These are phyloP conservation scores for Mactra quadrangularis DNA, from an alignment of 1,140 invertebrate genomes.

Conservation along the genomic window DNA sequence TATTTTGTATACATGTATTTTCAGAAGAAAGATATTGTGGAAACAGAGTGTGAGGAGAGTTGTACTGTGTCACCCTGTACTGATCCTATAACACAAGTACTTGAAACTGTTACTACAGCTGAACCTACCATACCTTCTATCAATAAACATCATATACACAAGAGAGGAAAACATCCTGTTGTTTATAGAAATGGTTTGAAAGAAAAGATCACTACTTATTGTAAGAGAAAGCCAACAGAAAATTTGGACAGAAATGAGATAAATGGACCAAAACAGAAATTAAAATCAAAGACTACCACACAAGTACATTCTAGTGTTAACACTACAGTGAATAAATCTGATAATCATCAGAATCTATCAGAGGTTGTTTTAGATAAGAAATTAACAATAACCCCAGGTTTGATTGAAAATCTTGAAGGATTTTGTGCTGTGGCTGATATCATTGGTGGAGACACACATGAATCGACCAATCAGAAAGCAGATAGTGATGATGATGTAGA, in stretches of 20 bases:
- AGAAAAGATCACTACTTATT: neutral
- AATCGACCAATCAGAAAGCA: constrained; percentile 17
- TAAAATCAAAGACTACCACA: no score
- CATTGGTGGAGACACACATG: constrained; percentile 39
- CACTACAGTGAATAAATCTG: neutral
- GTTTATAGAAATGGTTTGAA: neutral
- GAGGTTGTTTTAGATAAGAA: constrained; percentile 51
- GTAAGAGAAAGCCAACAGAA: no score
- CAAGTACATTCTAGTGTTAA: no score
- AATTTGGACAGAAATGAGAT: no score
- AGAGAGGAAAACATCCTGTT: neutral
- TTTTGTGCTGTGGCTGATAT: constrained; percentile 70
- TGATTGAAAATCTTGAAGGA: constrained; percentile 68
- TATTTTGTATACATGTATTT: no score
- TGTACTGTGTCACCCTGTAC: neutral
- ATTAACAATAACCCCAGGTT: constrained; percentile 58
- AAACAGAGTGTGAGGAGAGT: no score
- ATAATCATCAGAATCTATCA: neutral
- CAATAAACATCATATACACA: constrained; percentile 24
- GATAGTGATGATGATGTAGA: constrained; percentile 76
- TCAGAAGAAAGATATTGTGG: no score
- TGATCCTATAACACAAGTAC: constrained; percentile 55
- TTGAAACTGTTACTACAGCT: constrained; percentile 74
- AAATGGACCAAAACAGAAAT: no score
- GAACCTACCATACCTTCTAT: constrained; percentile 69